Conservation (phyloP, 2,888 invertebrate species). For the Drosophila nigricruria region DNA sequence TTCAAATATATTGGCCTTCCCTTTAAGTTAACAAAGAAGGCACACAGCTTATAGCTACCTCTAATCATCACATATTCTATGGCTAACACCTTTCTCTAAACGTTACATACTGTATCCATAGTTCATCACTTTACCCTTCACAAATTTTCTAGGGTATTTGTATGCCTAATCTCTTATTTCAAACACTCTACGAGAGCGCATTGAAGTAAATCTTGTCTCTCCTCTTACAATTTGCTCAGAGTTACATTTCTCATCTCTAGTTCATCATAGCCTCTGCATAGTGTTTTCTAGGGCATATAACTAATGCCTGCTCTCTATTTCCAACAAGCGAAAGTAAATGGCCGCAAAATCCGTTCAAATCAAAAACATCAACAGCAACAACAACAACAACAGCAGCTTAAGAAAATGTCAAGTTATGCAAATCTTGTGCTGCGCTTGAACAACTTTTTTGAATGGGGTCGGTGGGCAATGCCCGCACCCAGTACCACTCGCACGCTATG, state of each 20-base stretch:
- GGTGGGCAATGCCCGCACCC: conserved; percentile 13
- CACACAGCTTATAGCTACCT: not conserved
- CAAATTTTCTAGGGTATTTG: not conserved
- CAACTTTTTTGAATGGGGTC: conserved; percentile 52
- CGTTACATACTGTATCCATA: not conserved
- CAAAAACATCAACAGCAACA: conserved; percentile 33
- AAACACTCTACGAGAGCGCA: not conserved
- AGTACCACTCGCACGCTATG: conserved; percentile 52
- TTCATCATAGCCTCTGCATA: not conserved
- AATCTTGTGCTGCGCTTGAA: conserved; percentile 71
- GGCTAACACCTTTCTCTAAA: not conserved
- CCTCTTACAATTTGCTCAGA: not conserved
- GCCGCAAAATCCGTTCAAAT: conserved; percentile 53
- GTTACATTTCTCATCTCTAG: no score
- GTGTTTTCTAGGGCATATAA: conserved; percentile 6
- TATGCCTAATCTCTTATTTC: not conserved
- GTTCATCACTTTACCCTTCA: not conserved
- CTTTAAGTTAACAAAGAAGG: not conserved
- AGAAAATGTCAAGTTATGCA: conserved; percentile 63
- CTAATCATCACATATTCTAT: not conserved
- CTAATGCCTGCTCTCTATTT: conserved; percentile 12
- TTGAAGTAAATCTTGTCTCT: not conserved
- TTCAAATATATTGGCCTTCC: not conserved
- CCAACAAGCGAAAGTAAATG: conserved; percentile 49
- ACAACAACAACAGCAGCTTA: conserved; percentile 30